phyloP scores from a whole-genome alignment of 2,797 vertebrate genomes.

The Tadarida brasiliensis region DNA sequence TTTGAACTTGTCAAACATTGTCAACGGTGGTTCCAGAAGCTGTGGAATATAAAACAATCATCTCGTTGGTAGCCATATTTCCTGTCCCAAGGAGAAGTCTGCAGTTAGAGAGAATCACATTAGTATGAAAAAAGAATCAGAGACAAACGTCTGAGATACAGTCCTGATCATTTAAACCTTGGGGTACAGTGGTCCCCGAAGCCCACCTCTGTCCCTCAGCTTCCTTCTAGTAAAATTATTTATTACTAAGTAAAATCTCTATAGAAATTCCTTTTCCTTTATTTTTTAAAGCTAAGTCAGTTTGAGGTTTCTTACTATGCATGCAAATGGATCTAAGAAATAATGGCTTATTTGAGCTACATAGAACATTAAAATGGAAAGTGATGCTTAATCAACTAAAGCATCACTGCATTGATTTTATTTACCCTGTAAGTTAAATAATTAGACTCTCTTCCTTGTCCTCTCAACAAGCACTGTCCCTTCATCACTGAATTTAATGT shows the following conservation, averaged over 20 bases:
- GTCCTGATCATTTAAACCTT: neutral
- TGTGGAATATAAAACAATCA: neutral
- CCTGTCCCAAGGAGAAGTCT: neutral
- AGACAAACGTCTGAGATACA: neutral
- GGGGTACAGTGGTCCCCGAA: neutral
- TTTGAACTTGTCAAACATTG: neutral
- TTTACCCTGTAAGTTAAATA: conserved; percentile 76
- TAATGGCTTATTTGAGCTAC: conserved; percentile 65
- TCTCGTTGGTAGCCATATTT: neutral
- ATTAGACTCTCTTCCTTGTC: conserved; percentile 65
- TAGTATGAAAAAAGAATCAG: neutral
- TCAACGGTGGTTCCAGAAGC: neutral
- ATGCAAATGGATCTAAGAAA: conserved; percentile 63
- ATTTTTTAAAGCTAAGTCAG: conserved; percentile 48
- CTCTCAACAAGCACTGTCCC: neutral
- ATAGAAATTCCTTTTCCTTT: neutral
- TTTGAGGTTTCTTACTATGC: neutral
- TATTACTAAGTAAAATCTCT: neutral
- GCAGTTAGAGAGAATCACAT: neutral
- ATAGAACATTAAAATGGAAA: conserved; percentile 70
- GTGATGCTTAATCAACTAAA: conserved; percentile 77
- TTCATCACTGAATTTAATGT: neutral
- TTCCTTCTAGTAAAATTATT: neutral
- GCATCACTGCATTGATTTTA: conserved; percentile 74
- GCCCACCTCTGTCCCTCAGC: neutral